phyloP scores from a whole-genome alignment of 2,113 vertebrate species.

The Pelecanoides urinatrix region DNA sequence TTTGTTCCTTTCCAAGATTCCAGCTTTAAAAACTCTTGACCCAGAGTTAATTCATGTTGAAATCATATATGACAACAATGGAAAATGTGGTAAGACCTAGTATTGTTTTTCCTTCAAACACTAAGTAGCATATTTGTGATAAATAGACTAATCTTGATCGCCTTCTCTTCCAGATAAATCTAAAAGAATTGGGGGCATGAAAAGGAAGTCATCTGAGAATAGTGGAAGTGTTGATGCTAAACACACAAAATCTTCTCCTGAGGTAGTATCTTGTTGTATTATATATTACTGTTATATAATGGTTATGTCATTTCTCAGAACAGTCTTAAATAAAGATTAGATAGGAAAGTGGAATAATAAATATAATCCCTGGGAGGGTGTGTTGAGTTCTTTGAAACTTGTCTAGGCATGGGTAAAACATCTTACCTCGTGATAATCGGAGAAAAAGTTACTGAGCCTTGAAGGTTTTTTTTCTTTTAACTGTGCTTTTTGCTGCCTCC shows the following conservation, averaged over 20 bases:
- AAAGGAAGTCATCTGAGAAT: conserved; percentile 71
- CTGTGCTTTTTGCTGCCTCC: background rate
- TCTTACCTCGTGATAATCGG: background rate
- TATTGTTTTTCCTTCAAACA: background rate
- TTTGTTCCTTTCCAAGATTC: conserved; percentile 70
- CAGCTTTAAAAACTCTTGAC: conserved; percentile 79
- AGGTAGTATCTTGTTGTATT: conserved; percentile 44
- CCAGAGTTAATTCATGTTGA: conserved; percentile 80
- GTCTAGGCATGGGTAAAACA: background rate
- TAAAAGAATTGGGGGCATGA: conserved; percentile 59
- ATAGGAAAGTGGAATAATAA: background rate
- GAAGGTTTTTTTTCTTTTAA: background rate
- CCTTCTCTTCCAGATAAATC: conserved; percentile 63
- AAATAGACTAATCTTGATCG: background rate
- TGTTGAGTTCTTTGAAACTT: background rate
- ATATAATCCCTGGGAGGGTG: background rate
- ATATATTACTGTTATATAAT: background rate
- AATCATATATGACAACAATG: conserved; percentile 74
- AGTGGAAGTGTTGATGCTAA: conserved; percentile 60
- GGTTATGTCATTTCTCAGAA: background rate
- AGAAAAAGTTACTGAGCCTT: background rate
- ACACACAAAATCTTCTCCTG: conserved; percentile 64
- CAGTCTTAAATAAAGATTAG: background rate
- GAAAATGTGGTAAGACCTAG: conserved; percentile 70
- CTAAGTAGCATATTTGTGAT: background rate